Base-by-base conservation (phyloP, 2,888 invertebrate species). In the Xanthia togata region DNA sequence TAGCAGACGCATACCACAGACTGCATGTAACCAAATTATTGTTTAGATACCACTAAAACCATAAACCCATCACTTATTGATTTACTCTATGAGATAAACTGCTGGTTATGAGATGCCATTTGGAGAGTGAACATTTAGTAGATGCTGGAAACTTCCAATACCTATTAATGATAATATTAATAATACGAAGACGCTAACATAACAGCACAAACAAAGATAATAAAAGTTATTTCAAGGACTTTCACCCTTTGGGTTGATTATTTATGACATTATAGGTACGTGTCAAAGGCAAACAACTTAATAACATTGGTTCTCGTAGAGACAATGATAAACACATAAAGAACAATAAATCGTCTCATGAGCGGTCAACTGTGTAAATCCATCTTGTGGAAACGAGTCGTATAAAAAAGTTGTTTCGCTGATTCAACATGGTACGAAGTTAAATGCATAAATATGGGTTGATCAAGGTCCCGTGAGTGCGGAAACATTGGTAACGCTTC, bases 401-500 rank as follows among this genome's bases (percentile, higher is more conserved):
- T 59, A 76, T 68, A 76, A 82, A 81, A 80, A 83, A 71, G 75
- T 78, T 44, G 77, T 84, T 77, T 76, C 59, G 63, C 63, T 76
- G 68, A 76, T 73, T 82, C 65, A 75, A 73, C 63, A 70, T 41
- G 74, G 65, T 72, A 87, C 84, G 82, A 73, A 82, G 70, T 31
- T 31, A 31, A n/a, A n/a, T n/a, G 82, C 77, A 84, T 79, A 89
- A 88, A 89, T 89, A 89, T 88, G 89, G 90, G 90, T 90, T 88
- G 89, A 90, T 91, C 91, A 92, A 92, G 91, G 92, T 87, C 90
- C 85, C 88, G 83, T 89, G 89, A 88, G 90, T 89, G 89, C 89
- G 91, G 92, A 92, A 93, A 92, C 90, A 92, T 92, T 91, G 90
- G 90, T 90, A 90, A 91, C 88, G 90, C 90, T 92, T 92, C 92